phyloP scores from a whole-genome alignment of 2,113 vertebrate species.

The Phyllopteryx taeniolatus region DNA sequence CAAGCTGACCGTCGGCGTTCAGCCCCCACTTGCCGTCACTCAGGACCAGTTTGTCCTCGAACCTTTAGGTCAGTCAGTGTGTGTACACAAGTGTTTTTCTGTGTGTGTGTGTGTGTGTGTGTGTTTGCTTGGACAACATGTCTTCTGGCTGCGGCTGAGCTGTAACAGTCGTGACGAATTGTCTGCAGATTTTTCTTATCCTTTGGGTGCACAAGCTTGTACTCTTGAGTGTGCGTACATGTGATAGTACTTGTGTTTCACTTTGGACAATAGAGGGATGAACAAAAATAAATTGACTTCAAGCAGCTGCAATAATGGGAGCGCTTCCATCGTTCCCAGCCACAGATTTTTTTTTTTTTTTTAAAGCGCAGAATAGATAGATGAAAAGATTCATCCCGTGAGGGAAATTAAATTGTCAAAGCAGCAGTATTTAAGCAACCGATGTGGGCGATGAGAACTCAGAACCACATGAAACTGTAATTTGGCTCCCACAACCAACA shows the following conservation, averaged over 20 bases:
- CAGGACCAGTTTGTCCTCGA: slow-evolving; percentile 83
- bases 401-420: background rate
- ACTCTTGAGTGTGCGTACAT: background rate
- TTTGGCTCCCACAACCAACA: background rate
- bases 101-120: background rate
- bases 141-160: background rate
- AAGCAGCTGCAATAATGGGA: background rate
- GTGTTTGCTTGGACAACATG: background rate
- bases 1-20: slow-evolving; percentile 80
- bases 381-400: background rate
- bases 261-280: background rate
- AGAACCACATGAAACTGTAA: background rate
- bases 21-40: slow-evolving; percentile 81
- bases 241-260: background rate
- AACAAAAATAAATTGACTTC: background rate
- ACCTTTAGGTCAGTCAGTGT: slow-evolving; percentile 77
- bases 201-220: background rate
- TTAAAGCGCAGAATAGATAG: background rate
- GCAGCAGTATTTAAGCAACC: background rate
- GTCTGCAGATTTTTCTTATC: background rate
- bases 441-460: background rate
- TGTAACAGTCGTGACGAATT: background rate
- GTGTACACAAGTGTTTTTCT: background rate
- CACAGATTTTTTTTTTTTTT: too few relatives aligned
- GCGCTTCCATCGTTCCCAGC: background rate